Evolutionary conservation across 2,888 invertebrate species (phyloP).

Genomic region (Herminia tarsipennalis): DNA sequence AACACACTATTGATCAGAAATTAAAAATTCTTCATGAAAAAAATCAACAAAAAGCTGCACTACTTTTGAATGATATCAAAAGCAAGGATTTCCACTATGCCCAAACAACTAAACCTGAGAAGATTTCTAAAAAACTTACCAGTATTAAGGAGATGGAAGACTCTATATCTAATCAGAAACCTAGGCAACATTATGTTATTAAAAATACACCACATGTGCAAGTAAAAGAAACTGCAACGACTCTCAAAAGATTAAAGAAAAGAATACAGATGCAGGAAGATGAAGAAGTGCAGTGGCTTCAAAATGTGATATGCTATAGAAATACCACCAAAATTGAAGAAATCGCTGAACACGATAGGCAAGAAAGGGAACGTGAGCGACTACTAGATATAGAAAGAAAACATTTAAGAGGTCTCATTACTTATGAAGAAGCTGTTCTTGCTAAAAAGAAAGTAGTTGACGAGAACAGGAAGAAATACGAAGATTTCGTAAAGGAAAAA

Average conservation of each 20-base stretch:
- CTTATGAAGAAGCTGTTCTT: slow-evolving; percentile 85
- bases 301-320: slow-evolving; percentile 78
- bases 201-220: slow-evolving; percentile 38
- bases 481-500: slow-evolving; percentile 80
- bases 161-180: slow-evolving; percentile 45
- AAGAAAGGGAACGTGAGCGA: slow-evolving; percentile 76
- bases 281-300: slow-evolving; percentile 80
- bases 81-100: slow-evolving; percentile 60
- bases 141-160: slow-evolving; percentile 57
- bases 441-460: slow-evolving; percentile 81
- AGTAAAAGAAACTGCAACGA: slow-evolving; percentile 80
- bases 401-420: slow-evolving; percentile 85
- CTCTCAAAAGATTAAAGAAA: slow-evolving; percentile 82
- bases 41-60: slow-evolving; percentile 66
- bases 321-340: slow-evolving; percentile 71
- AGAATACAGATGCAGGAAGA: slow-evolving; percentile 64
- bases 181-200: slow-evolving; percentile 37
- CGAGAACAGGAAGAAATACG: slow-evolving; percentile 79
- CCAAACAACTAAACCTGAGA: slow-evolving; percentile 56
- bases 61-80: slow-evolving; percentile 64
- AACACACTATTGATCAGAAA: slow-evolving; percentile 66
- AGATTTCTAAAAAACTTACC: slow-evolving; percentile 52
- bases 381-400: slow-evolving; percentile 85
- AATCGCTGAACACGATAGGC: slow-evolving; percentile 74
- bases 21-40: slow-evolving; percentile 63